Base-by-base conservation (phyloP, 2,113 vertebrate species). In the Pachycephala philippinensis region DNA sequence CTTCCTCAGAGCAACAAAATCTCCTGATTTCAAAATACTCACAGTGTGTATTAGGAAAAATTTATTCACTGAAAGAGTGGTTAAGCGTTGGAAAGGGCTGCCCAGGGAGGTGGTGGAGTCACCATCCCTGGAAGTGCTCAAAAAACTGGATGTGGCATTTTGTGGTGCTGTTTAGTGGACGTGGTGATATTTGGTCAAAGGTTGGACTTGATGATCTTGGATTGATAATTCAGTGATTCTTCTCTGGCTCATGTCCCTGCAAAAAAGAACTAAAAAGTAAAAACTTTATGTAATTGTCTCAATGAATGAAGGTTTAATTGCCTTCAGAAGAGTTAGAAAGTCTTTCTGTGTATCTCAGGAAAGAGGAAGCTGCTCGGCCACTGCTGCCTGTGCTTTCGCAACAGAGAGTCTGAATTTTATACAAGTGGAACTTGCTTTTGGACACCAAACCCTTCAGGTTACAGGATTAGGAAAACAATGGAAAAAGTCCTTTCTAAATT, bases 311-410 rank as follows among this genome's bases (percentile, higher is more conserved):
- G n/a, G n/a, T 59, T 37, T 47, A 13, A 39, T 64, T 87, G 23
- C 9, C 14, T 76, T 85, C 28, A 6, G 15, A 57, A 44, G 52
- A 68, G 24, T 65, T 45, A 33, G 16, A 44, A 70, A 39, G 19
- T 66, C n/a, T 66, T 49, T 52, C n/a, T 91, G 15, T 4, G 1
- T 28, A 0, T 71, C 13, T 84, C 22, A n/a, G 70, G 15, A 33
- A 76, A 14, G 70, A 85, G 31, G 35, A 68, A 7, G 24, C 13
- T 64, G 24, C 53, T 59, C 0, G 0, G 35, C 42, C 35, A 8
- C 60, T 50, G 3, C n/a, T 68, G 45, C 54, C 9, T 24, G 0
- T 70, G 42, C 64, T 89, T 70, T 75, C 69, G 39, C 16, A 52
- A 40, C 44, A 76, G 57, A 37, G 22, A n/a, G 8, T 27, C 35